Evolutionary conservation across 2,113 vertebrate genomes (phyloP), one percentile per base, ranked within the genome.

Genomic region (Speoplatyrhinus poulsoni): DNA sequence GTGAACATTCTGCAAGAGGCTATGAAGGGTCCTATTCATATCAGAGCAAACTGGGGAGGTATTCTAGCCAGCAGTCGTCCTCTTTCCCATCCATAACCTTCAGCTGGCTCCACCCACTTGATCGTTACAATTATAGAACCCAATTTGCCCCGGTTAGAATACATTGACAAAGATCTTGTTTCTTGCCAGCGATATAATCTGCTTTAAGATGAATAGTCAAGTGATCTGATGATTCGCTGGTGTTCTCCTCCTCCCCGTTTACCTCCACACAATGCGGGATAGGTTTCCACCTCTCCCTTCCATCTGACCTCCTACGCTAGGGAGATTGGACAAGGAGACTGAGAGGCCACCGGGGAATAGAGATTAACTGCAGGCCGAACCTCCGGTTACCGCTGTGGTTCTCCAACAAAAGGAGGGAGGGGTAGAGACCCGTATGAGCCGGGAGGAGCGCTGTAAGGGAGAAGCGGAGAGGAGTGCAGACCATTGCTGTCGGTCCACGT

Each of bases 301-400:
- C 70, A 73, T 73, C 72, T 85, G 85, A 85, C 85, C 80, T 81
- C 85, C 67, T 58, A 54, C 66, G 74, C 57, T 53, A 26, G n/a
- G 1, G 60, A 77, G 85, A 87, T 76, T 80, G 64, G 76, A 86
- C 86, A 78, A 84, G 78, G 62, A 60, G 73, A 68, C 73, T 19
- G 72, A 63, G 74, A 80, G 77, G 75, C 80, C 82, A 48, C 46
- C 12, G 78, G 72, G 73, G 75, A 79, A 71, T 41, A 26, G 62
- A 47, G 66, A 74, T 12, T 36, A 63, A 71, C n/a, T 61, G 0
- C 11, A 64, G 73, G 80, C 78, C 81, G 68, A 79, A 83, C 87
- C 81, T 41, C 36, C 36, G 59, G 62, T 62, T 47, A 60, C 62
- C 49, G 48, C 61, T 6, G 4, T 6, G 36, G 36, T 8, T 41